These are phyloP conservation scores for Nothocercus nigrocapillus DNA, from an alignment of 2,113 vertebrate species.

Conservation along the genomic window DNA sequence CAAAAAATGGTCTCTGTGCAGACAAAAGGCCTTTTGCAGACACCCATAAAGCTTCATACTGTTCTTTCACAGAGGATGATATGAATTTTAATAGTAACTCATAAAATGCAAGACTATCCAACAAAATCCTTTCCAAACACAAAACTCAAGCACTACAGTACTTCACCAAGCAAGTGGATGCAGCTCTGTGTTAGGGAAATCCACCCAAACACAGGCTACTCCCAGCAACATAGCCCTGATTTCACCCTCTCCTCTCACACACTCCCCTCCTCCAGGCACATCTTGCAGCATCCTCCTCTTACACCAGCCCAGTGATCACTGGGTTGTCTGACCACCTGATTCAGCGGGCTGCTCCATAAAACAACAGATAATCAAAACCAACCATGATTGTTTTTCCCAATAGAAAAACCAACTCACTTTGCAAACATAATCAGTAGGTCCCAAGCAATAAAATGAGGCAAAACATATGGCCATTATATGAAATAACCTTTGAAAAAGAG, in stretches of 20 bases:
- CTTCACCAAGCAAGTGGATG: neutral
- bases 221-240: neutral
- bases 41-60: accelerated
- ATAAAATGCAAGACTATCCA: neutral
- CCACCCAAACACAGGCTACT: neutral
- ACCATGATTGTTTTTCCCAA: neutral
- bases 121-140: neutral
- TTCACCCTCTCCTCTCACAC: neutral
- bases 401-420: neutral
- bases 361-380: neutral
- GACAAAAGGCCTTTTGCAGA: neutral
- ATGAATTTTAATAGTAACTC: neutral
- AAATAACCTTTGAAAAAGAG: neutral
- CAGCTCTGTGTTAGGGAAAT: neutral
- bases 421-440: neutral
- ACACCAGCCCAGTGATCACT: neutral
- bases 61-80: neutral
- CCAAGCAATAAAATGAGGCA: neutral
- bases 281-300: neutral
- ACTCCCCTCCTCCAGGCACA: neutral
- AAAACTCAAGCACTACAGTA: neutral
- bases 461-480: neutral
- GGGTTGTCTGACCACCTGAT: neutral
- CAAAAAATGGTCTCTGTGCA: neutral
- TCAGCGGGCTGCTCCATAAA: neutral